These are phyloP conservation scores for Patiria pectinifera DNA, from an alignment of 53 echinoderm and acorn worm species.

Conservation along the genomic window DNA sequence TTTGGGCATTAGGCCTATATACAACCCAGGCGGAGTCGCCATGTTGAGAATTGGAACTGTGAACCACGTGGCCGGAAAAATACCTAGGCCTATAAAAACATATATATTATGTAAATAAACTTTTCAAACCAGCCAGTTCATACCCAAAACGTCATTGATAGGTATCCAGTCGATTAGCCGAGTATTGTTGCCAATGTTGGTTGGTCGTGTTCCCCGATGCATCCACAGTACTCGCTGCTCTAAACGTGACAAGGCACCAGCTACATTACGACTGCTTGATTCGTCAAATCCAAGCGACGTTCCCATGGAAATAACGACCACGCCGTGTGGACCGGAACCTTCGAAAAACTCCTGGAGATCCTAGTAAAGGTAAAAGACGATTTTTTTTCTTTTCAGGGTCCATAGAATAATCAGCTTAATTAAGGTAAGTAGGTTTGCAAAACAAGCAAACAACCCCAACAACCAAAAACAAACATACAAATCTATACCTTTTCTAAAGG, in stretches of 20 bases:
- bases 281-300: slow-evolving; percentile 25
- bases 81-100: not conserved
- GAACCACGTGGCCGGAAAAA: too few species aligned
- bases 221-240: slow-evolving; percentile 26
- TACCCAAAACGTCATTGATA: slow-evolving; percentile 23
- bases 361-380: not conserved
- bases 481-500: slow-evolving; percentile 36
- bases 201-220: not conserved
- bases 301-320: slow-evolving; percentile 33
- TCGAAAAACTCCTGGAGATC: slow-evolving; percentile 14
- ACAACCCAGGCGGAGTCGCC: too few species aligned
- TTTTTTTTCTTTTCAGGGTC: too few species aligned
- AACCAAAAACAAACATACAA: too few species aligned
- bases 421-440: too few species aligned
- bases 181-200: slow-evolving; percentile 43
- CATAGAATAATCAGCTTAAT: too few species aligned
- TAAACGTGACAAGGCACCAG: slow-evolving; percentile 14
- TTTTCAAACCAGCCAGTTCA: not conserved
- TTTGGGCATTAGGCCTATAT: too few species aligned
- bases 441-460: too few species aligned
- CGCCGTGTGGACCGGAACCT: slow-evolving; percentile 35
- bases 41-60: too few species aligned
- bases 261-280: not conserved
- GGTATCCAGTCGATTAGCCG: slow-evolving; percentile 7
- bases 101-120: not conserved